Conservation (phyloP, 1,140 invertebrate genomes). For the Heterodera carotae region DNA sequence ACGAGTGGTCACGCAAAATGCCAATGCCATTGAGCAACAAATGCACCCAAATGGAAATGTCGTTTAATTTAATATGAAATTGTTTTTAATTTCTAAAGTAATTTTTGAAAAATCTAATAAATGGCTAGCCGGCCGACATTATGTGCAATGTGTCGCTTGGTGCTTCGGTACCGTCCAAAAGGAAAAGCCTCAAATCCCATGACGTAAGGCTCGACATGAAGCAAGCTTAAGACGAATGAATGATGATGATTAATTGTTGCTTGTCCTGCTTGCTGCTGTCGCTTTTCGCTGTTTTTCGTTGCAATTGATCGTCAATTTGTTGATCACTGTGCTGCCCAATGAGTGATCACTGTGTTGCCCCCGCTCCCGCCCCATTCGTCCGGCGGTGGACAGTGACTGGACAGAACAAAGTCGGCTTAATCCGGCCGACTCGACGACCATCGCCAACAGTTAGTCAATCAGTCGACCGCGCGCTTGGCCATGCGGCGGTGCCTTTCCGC, state of each 20-base stretch:
- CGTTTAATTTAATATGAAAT: too few relatives aligned
- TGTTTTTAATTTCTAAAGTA: too few relatives aligned
- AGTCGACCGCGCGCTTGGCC: neutral
- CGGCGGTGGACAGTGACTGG: neutral
- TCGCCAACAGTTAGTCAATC: neutral
- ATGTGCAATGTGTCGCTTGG: too few relatives aligned
- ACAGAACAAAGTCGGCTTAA: neutral
- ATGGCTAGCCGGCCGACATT: too few relatives aligned
- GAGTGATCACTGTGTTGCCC: neutral
- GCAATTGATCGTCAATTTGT: neutral
- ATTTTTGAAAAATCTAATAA: too few relatives aligned
- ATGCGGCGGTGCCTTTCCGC: neutral
- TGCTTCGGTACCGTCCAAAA: too few relatives aligned
- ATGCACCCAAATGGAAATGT: constrained; percentile 8
- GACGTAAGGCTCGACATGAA: too few relatives aligned
- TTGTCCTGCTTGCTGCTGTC: neutral
- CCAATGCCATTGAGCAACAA: constrained; percentile 1
- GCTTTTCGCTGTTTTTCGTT: neutral
- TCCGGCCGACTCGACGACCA: neutral
- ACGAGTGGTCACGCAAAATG: neutral
- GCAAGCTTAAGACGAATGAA: too few relatives aligned
- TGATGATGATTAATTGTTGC: too few relatives aligned
- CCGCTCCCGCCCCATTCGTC: too few relatives aligned
- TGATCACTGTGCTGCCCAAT: neutral
- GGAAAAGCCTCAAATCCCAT: too few relatives aligned